These are phyloP conservation scores for Labeo calbasu DNA, from an alignment of 2,797 vertebrate genomes.

Conservation along the genomic window DNA sequence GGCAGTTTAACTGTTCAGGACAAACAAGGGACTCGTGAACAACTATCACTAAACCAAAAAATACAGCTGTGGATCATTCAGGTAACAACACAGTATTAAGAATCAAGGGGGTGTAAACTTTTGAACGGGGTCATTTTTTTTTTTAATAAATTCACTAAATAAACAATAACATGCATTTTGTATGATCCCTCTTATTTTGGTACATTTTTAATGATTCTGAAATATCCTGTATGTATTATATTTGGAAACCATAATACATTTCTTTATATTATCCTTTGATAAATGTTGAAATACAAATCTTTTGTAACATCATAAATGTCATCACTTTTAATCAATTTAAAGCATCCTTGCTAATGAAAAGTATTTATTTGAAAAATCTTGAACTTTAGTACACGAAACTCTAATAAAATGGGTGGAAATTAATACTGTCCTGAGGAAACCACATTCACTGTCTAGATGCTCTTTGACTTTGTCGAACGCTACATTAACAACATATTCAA, in stretches of 20 bases:
- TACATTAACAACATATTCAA: conserved; percentile 1
- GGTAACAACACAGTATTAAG: too few relatives aligned
- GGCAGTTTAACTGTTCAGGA: too few relatives aligned
- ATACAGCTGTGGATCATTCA: too few relatives aligned
- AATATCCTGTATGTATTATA: too few relatives aligned
- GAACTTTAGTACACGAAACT: neutral
- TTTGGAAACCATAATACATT: neutral
- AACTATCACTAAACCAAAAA: too few relatives aligned
- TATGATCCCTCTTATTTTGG: too few relatives aligned
- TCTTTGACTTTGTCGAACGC: neutral
- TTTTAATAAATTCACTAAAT: too few relatives aligned
- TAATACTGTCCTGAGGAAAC: neutral
- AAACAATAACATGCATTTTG: too few relatives aligned
- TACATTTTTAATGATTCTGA: too few relatives aligned
- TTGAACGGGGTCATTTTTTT: too few relatives aligned
- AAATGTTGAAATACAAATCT: neutral
- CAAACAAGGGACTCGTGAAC: too few relatives aligned
- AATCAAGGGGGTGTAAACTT: too few relatives aligned
- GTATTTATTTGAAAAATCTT: neutral
- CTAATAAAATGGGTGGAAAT: neutral
- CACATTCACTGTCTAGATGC: neutral
- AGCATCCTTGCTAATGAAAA: neutral
- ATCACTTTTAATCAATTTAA: neutral
- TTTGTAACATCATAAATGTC: neutral
- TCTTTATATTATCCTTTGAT: neutral